phyloP scores from a whole-genome alignment of 2,113 vertebrate species.

The Trematocara macrostoma region DNA sequence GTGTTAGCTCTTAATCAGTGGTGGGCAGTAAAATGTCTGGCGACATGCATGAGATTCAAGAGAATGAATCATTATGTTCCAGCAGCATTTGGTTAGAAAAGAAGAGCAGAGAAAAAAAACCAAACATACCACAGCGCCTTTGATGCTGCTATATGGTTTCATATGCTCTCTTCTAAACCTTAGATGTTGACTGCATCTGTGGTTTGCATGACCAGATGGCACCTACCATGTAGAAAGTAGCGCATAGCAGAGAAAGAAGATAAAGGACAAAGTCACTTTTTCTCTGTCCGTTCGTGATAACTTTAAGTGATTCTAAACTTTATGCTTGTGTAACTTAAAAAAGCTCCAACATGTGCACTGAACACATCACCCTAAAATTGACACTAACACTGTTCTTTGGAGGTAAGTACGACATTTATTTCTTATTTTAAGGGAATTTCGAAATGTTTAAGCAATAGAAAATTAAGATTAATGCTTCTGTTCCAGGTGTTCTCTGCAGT shows the following conservation, averaged over 20 bases:
- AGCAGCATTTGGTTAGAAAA: not conserved
- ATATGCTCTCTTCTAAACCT: not conserved
- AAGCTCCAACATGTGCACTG: not conserved
- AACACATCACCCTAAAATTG: not conserved
- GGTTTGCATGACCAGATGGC: not conserved
- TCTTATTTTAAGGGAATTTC: not conserved
- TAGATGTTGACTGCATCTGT: not conserved
- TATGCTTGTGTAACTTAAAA: not conserved
- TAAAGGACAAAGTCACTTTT: not conserved
- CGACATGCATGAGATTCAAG: not conserved
- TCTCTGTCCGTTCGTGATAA: not conserved
- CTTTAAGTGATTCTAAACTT: not conserved
- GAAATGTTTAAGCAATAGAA: not conserved
- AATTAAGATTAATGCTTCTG: not conserved
- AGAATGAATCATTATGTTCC: not conserved
- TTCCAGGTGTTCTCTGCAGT: not conserved
- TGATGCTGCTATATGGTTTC: not conserved
- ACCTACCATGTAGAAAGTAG: not conserved
- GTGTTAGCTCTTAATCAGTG: not conserved
- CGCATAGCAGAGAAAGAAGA: fast-evolving
- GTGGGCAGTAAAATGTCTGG: not conserved
- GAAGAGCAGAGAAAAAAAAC: not conserved
- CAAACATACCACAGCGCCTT: not conserved
- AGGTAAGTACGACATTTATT: not conserved
- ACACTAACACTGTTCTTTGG: not conserved